phyloP scores from a whole-genome alignment of 2,888 invertebrate genomes.

The Zygogramma bicolorata region DNA sequence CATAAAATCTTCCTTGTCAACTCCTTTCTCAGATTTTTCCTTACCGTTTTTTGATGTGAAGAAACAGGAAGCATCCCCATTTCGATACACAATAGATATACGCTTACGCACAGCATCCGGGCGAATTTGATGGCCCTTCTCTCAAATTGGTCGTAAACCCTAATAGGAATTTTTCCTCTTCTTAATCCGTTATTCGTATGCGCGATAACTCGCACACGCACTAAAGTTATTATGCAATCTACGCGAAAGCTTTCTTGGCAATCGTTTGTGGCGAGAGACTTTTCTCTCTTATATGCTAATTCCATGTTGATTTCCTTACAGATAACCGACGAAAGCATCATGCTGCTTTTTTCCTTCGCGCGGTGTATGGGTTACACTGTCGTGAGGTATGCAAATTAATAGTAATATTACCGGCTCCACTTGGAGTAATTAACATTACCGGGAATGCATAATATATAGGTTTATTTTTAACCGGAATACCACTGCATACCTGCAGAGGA shows the following conservation, averaged over 20 bases:
- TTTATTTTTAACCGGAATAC: constrained; percentile 22
- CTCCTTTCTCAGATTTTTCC: background rate
- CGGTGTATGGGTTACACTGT: constrained; percentile 5
- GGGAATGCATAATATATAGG: constrained; percentile 26
- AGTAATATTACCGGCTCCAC: constrained; percentile 26
- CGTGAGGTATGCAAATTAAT: constrained; percentile 30
- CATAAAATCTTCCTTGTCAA: background rate
- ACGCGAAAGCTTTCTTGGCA: background rate
- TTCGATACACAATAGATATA: background rate
- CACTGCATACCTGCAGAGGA: background rate
- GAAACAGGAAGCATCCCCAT: background rate
- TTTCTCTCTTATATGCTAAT: constrained; percentile 41
- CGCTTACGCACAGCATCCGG: background rate
- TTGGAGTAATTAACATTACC: constrained; percentile 26
- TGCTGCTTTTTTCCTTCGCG: constrained; percentile 6
- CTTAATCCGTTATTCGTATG: constrained; percentile 2
- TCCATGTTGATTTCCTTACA: constrained; percentile 28
- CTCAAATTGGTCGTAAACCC: background rate
- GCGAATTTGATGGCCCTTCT: background rate
- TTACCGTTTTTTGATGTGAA: background rate
- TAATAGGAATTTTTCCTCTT: background rate
- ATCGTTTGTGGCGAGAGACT: constrained; percentile 7
- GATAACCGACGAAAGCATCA: constrained; percentile 16
- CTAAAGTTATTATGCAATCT: constrained; percentile 2
- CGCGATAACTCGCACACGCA: background rate